Percentiles rank a stretch among this genome's conserved stretches.
phyloP scores from a whole-genome alignment of 1,140 invertebrate genomes.

The Schlechtendalia chinensis region DNA sequence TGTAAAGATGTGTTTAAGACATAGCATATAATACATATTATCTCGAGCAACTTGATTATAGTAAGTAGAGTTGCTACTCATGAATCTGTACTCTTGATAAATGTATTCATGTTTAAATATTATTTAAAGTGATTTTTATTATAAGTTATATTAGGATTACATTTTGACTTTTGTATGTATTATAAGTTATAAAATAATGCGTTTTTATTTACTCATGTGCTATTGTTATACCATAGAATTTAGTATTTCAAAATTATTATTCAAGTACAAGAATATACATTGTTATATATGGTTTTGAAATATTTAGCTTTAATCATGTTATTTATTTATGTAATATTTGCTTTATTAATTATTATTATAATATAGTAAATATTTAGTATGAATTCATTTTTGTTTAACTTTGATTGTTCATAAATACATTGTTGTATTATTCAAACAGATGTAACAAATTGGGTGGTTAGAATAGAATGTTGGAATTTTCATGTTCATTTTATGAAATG shows the following conservation, averaged over 20 bases:
- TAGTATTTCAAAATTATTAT: conserved; percentile 13
- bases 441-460: too few species aligned
- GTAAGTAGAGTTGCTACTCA: too few species aligned
- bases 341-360: conserved; percentile 27
- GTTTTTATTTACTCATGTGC: not conserved
- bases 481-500: too few species aligned
- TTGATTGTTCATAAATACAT: not conserved
- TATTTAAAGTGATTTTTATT: not conserved
- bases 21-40: too few species aligned
- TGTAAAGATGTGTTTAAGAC: not conserved
- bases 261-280: not conserved
- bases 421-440: too few species aligned
- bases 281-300: conserved; percentile 8
- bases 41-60: too few species aligned
- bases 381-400: conserved; percentile 4
- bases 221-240: conserved; percentile 17
- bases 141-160: not conserved
- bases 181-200: not conserved
- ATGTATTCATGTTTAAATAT: too few species aligned
- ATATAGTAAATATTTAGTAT: not conserved
- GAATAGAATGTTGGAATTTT: too few species aligned
- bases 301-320: conserved; percentile 17
- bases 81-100: too few species aligned
- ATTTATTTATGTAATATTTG: conserved; percentile 10
- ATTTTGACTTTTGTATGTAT: not conserved